Evolutionary conservation across 2,797 vertebrate genomes (phyloP).

Genomic region (Zalophus californianus): DNA sequence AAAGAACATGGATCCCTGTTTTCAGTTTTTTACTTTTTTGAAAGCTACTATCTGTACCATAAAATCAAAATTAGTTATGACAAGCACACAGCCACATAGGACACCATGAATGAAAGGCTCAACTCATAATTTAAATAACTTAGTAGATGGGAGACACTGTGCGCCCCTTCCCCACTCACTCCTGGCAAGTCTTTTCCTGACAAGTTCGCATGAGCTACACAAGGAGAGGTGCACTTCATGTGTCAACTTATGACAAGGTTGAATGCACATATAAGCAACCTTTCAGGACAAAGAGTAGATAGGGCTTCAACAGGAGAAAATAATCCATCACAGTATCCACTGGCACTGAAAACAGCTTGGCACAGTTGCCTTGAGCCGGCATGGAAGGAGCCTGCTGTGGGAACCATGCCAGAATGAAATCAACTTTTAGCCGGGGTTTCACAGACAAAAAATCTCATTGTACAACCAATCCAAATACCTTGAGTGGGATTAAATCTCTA

Average conservation of each 20-base stretch:
- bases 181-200: slow-evolving; percentile 26
- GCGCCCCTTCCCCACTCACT: background rate
- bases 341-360: background rate
- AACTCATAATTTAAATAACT: slow-evolving; percentile 77
- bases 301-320: slow-evolving; percentile 2
- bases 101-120: slow-evolving; percentile 70
- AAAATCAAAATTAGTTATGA: slow-evolving; percentile 74
- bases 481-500: background rate
- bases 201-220: background rate
- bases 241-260: background rate
- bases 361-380: background rate
- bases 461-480: background rate
- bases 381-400: background rate
- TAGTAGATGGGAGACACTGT: slow-evolving; percentile 67
- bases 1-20: background rate
- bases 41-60: slow-evolving; percentile 17
- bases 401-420: background rate
- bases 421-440: background rate
- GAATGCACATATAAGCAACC: background rate
- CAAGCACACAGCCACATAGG: slow-evolving; percentile 66
- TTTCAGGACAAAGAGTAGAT: background rate
- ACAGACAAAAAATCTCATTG: background rate
- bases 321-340: background rate
- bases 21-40: slow-evolving; percentile 14
- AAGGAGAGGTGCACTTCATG: background rate